Evolutionary conservation across 2,113 vertebrate genomes (phyloP), one percentile per base, ranked within the genome.

Genomic region (Cyprinodon tularosa): DNA sequence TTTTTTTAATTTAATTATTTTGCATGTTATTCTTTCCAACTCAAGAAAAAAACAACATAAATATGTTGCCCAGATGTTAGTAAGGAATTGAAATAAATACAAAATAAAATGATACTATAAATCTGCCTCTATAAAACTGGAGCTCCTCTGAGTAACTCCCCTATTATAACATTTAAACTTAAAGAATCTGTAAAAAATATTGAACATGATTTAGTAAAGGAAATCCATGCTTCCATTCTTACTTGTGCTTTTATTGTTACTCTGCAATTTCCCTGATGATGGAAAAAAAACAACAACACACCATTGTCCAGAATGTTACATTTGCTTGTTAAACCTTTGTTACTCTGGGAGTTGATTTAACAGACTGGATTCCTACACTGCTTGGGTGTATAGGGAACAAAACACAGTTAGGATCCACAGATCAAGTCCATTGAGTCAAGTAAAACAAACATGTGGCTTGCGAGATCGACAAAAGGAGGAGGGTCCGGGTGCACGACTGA

Each of bases 361-460:
- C 10, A 37, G 36, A 42, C 20, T 44, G 22, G 7, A 60, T 60
- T 59, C 37, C 17, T 7, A 14, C 37, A 8, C 37, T 38, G 39
- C 17, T 42, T 63, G 29, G 69, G 82, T 77, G n/a, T 15, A 66
- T 39, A 14, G 0, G 3, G 22, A 79, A 74, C 66, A 78, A 88
- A 76, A 82, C 45, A 71, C 62, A 45, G 65, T 48, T 66, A 77
- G 71, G 76, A 86, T 81, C 37, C 29, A 62, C 60, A 74, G 74
- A 91, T 92, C 75, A 86, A 88, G 85, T 92, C 91, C 85, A 90
- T 71, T 75, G 83, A 89, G 61, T 78, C 53, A 86, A 90, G 88
- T 68, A 86, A 91, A 92, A 92, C 90, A 93, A 93, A 92, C 89
- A 88, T 72, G 84, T 86, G 77, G 75, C 62, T 76, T 64, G 64